Evolutionary conservation across 2,113 vertebrate genomes (phyloP).

Genomic region (Sceloporus tristichus): DNA sequence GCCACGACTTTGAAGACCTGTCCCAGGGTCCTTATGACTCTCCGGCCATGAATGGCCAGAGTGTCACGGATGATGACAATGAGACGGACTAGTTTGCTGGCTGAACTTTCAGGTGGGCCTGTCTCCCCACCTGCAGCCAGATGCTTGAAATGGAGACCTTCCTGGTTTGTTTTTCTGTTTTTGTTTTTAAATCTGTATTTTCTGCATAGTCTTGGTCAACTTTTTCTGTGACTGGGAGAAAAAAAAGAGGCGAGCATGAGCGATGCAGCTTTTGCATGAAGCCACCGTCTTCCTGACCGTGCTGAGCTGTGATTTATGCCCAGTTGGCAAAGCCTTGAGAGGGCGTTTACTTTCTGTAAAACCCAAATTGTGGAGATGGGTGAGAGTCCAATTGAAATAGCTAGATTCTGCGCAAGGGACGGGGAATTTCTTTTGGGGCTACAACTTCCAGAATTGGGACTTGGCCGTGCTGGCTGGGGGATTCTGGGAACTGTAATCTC

Average conservation of each 20-base stretch:
- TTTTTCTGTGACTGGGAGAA: conserved; percentile 6
- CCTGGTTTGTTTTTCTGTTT: conserved; percentile 39
- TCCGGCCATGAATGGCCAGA: conserved; percentile 82
- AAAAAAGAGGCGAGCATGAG: neutral
- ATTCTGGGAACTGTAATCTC: too few relatives aligned
- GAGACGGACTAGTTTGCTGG: conserved; percentile 32
- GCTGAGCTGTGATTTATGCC: neutral
- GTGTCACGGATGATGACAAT: conserved; percentile 69
- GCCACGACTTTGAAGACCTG: conserved; percentile 93
- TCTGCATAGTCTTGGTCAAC: neutral
- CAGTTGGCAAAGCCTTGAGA: neutral
- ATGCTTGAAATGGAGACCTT: conserved; percentile 12
- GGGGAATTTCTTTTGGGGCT: too few relatives aligned
- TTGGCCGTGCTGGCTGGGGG: too few relatives aligned
- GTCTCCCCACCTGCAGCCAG: rapidly evolving
- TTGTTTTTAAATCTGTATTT: neutral
- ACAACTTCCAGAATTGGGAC: too few relatives aligned
- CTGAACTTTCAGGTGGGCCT: rapidly evolving
- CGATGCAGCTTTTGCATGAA: neutral
- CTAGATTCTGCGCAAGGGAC: too few relatives aligned
- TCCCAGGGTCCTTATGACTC: conserved; percentile 83
- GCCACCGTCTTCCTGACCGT: neutral
- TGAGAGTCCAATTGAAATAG: too few relatives aligned
- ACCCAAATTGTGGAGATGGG: neutral
- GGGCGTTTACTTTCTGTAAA: neutral